Base-by-base conservation (phyloP, 2,113 vertebrate genomes). In the Tursiops truncatus region DNA sequence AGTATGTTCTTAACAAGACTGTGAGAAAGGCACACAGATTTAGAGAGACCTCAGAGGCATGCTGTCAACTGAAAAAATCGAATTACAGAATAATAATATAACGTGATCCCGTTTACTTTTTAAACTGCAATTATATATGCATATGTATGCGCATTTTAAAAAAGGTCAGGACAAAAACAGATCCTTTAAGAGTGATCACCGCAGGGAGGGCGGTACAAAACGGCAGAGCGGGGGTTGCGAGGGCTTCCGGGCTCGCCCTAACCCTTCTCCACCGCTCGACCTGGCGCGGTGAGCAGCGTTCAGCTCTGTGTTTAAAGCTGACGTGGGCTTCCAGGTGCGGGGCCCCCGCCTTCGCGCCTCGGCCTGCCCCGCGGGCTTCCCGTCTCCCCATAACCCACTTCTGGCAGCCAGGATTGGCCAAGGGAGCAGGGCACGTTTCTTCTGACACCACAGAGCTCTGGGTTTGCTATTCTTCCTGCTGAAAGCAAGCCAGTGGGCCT, bases 161-260 rank as follows among this genome's bases (percentile, higher is more conserved):
- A 97, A 96, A 96, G 67, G 67, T 92, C 89, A 88, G 65, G 33
- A 96, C 81, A 91, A 91, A 95, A 95, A 80, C 80, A 93, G 28
- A 79, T 79, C 31, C 70, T 68, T 62, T 23, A n/a, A 77, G 31
- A 44, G 44, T 0, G 17, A 41, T 50, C 44, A 36, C 25, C 26
- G n/a, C 14, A 38, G 31, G 18, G 70, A 53, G 18, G 38, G 50
- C 68, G n/a, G 20, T 1, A 6, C 11, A 1, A 3, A 25, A 23
- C 1, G 0, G 26, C 44, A 60, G 44, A 53, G 47, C 31, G n/a
- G 12, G 41, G 21, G 31, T 2, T 14, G 28, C 41, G 71, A 33
- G 53, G 53, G 18, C 81, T 74, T 18, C 20, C 8, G 0, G 56
- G 7, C 63, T 58, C 47, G 14, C 20, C 79, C n/a, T 60, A 44